Percentiles rank a stretch among this genome's conserved stretches.
These are phyloP conservation scores for Pogonocherus hispidulus DNA, from an alignment of 2,888 invertebrate species.

Conservation along the genomic window DNA sequence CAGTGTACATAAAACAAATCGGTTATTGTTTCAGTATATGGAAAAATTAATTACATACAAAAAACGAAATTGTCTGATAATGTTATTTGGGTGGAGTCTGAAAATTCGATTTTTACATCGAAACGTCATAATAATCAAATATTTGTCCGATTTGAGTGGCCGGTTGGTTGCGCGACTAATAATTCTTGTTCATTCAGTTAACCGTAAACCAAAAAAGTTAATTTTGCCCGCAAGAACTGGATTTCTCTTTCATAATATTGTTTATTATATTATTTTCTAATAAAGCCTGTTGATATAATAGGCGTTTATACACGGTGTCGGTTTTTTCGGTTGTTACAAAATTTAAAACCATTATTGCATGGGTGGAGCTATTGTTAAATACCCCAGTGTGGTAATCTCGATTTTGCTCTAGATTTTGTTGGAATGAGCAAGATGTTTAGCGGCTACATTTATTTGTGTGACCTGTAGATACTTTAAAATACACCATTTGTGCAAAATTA, in stretches of 20 bases:
- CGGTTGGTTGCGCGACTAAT: not conserved
- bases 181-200: conserved; percentile 12
- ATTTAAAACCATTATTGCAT: conserved; percentile 17
- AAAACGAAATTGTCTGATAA: too few relatives aligned
- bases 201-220: conserved; percentile 21
- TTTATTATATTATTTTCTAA: conserved; percentile 13
- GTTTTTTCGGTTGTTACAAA: conserved; percentile 16
- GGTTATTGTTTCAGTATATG: too few relatives aligned
- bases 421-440: not conserved
- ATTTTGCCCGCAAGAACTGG: conserved; percentile 10
- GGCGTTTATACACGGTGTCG: conserved; percentile 14
- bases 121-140: too few relatives aligned
- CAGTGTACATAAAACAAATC: not conserved
- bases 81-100: not conserved
- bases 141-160: too few relatives aligned
- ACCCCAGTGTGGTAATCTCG: not conserved
- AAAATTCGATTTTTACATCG: too few relatives aligned
- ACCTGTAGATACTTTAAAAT: too few relatives aligned
- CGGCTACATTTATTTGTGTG: not conserved
- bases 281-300: conserved; percentile 8
- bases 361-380: conserved; percentile 5
- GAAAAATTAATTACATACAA: too few relatives aligned
- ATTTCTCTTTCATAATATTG: conserved; percentile 27
- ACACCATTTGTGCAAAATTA: too few relatives aligned
- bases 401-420: not conserved